Evolutionary conservation across 2,113 vertebrate genomes (phyloP), one percentile per base, ranked within the genome.

Genomic region (Columba janthina): DNA sequence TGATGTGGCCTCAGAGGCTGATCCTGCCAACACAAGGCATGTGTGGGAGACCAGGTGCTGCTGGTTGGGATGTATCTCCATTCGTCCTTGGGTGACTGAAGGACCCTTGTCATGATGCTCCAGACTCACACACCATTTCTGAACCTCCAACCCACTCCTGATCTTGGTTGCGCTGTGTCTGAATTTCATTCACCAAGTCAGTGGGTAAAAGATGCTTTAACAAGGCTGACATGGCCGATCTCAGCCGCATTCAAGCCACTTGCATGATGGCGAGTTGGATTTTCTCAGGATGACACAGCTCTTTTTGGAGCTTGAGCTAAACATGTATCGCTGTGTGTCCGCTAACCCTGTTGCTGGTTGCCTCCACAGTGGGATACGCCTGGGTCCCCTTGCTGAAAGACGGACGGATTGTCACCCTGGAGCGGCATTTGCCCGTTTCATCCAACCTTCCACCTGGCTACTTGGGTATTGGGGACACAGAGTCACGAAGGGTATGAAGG

Each of bases 311-410:
- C 67, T 60, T 36, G 61, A 61, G 67, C 64, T 57, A 42, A 31
- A 6, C 5, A 0, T 0, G 3, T 18, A 1, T 25, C 3, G 0
- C 7, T 5, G 25, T 12, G 32, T 44, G 25, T 15, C 3, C 72
- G 42, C 61, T 87, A 58, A 94, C 42, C 28, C 3, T 24, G 82
- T 21, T 62, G 4, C 12, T 8, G 90, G 29, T 90, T 94, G 38
- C 8, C 80, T 82, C 90, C 29, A 7, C 97, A 99, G 99, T 99
- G 95, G 99, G 99, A 5, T 99, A 98, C 13, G 96, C 98, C 44
- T 99, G 99, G 99, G 97, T 97, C 44, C 98, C 99, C 19, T 91
- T 99, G 97, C 97, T 99, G 88, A 99, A 98, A 94, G 99, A 99
- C 5, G 99, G 99, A n/a, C 97, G 98, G 79, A 97, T 99, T 78